phyloP scores from a whole-genome alignment of 2,797 vertebrate species.

The Myiotriccus ornatus region DNA sequence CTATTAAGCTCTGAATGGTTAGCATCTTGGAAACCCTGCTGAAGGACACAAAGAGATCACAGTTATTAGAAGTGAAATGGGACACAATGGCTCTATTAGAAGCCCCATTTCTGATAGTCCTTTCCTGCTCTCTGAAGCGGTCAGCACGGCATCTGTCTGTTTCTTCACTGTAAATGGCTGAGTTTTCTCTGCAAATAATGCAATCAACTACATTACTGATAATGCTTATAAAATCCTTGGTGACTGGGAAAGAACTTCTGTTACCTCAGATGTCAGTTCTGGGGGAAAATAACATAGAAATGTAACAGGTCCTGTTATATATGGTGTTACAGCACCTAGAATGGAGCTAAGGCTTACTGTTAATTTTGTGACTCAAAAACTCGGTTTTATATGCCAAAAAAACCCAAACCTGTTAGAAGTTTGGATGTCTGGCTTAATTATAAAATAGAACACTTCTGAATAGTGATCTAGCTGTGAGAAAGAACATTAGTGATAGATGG shows the following conservation, averaged over 20 bases:
- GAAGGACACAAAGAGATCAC: background rate
- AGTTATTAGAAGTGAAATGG: conserved; percentile 17
- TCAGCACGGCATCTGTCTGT: background rate
- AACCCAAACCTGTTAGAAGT: background rate
- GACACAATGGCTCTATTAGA: background rate
- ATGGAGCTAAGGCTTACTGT: background rate
- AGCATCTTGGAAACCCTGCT: background rate
- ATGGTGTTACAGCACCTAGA: background rate
- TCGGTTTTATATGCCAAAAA: background rate
- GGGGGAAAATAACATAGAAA: background rate
- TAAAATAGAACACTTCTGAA: background rate
- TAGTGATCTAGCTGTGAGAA: background rate
- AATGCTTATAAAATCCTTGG: conserved; percentile 21
- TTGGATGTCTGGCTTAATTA: background rate
- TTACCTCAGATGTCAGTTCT: background rate
- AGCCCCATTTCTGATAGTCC: background rate
- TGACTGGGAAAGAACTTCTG: background rate
- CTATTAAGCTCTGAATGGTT: conserved; percentile 1
- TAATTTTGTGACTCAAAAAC: background rate
- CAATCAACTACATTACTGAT: background rate
- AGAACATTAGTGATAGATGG: background rate
- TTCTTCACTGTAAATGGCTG: background rate
- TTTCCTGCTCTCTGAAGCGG: background rate
- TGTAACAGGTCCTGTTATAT: background rate
- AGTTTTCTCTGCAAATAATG: background rate